phyloP scores from a whole-genome alignment of 2,888 invertebrate species.

The Diploptera punctata region DNA sequence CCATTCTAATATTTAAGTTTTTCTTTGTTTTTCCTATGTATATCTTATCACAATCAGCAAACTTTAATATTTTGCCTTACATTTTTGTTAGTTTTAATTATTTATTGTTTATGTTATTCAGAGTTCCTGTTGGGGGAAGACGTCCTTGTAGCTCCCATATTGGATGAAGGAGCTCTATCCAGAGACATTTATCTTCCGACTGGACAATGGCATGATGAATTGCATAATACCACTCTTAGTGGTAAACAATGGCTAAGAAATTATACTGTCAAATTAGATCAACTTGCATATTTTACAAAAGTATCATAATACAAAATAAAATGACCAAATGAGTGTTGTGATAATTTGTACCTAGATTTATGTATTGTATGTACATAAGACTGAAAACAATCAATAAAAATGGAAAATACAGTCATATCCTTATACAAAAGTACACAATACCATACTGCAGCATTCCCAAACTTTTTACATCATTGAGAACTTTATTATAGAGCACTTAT shows the following conservation, averaged over 20 bases:
- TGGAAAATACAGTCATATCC: too few relatives aligned
- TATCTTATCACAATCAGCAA: too few relatives aligned
- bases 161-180: constrained; percentile 63
- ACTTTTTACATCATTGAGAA: too few relatives aligned
- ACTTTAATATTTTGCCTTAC: too few relatives aligned
- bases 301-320: not conserved
- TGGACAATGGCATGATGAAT: constrained; percentile 73
- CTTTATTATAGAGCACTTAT: too few relatives aligned
- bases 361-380: not conserved
- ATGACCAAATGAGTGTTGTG: not conserved
- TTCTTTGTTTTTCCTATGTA: too few relatives aligned
- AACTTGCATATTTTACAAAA: constrained; percentile 70
- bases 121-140: constrained; percentile 81
- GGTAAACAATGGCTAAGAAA: constrained; percentile 69
- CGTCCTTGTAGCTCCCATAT: constrained; percentile 79
- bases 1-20: too few relatives aligned
- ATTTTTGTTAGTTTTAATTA: too few relatives aligned
- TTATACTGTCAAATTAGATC: constrained; percentile 70
- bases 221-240: constrained; percentile 51
- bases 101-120: too few relatives aligned
- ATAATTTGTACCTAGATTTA: not conserved
- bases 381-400: not conserved
- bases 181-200: constrained; percentile 78
- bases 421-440: too few relatives aligned
- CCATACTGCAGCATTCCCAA: too few relatives aligned